Evolutionary conservation across 1,140 invertebrate species (phyloP).

Genomic region (Oncopeltus fasciatus): DNA sequence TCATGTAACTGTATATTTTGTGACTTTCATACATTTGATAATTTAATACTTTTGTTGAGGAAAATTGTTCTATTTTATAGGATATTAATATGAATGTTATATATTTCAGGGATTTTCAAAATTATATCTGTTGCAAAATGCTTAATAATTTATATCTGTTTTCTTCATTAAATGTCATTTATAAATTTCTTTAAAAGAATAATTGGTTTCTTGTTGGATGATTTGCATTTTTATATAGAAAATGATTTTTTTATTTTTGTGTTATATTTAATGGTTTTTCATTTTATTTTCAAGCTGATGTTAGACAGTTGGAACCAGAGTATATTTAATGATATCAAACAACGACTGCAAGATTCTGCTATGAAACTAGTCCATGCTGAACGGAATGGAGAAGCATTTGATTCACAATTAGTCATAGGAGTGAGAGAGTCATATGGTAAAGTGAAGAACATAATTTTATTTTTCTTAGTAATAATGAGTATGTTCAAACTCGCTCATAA

Average conservation of each 20-base stretch:
- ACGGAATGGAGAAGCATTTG: constrained; percentile 92
- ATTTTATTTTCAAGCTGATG: constrained; percentile 65
- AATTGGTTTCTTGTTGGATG: too few relatives aligned
- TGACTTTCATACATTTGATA: too few relatives aligned
- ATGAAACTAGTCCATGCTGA: constrained; percentile 95
- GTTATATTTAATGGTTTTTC: too few relatives aligned
- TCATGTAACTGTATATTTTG: too few relatives aligned
- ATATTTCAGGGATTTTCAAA: too few relatives aligned
- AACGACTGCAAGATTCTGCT: constrained; percentile 84
- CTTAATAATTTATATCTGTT: neutral
- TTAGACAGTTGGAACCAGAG: constrained; percentile 94
- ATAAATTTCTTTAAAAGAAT: neutral
- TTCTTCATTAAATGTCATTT: neutral
- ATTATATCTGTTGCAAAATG: neutral
- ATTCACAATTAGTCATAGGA: constrained; percentile 92
- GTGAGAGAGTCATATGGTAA: constrained; percentile 87
- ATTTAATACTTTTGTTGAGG: too few relatives aligned
- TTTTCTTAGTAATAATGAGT: too few relatives aligned
- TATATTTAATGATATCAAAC: constrained; percentile 91
- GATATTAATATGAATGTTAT: too few relatives aligned
- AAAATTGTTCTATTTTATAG: too few relatives aligned
- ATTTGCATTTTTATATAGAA: too few relatives aligned
- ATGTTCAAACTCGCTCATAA: too few relatives aligned
- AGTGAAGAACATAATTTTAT: too few relatives aligned
- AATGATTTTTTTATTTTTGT: neutral